These are phyloP conservation scores for Syngnathoides biaculeatus DNA, from an alignment of 2,113 vertebrate species.

Conservation along the genomic window DNA sequence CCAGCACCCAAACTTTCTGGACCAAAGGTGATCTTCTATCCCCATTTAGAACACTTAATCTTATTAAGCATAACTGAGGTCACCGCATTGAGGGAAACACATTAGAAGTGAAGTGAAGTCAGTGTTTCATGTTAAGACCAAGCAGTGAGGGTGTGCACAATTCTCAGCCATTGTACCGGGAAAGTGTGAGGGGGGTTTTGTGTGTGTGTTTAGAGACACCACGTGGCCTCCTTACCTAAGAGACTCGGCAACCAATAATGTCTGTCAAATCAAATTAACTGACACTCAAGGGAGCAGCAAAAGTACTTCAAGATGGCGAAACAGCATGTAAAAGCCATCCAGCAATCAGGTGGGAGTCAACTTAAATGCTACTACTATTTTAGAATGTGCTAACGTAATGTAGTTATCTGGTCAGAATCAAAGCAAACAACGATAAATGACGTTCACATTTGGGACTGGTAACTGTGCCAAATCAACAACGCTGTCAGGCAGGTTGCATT, in stretches of 20 bases:
- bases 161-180: background rate
- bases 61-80: constrained; percentile 43
- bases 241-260: background rate
- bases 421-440: background rate
- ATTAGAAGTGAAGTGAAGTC: constrained; percentile 26
- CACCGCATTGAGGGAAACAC: constrained; percentile 21
- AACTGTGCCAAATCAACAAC: background rate
- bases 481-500: background rate
- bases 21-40: constrained; percentile 29
- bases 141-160: background rate
- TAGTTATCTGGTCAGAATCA: background rate
- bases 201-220: constrained; percentile 9
- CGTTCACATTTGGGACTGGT: background rate
- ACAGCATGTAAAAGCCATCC: background rate
- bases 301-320: constrained; percentile 9
- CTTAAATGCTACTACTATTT: background rate
- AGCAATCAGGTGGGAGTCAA: background rate
- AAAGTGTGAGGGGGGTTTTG: constrained; percentile 7
- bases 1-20: background rate
- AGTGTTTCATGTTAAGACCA: constrained; percentile 24
- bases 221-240: constrained; percentile 12
- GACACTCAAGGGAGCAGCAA: constrained; percentile 21
- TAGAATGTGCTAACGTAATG: background rate
- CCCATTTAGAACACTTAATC: constrained; percentile 41
- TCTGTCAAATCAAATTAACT: constrained; percentile 15